These are phyloP conservation scores for Cottus gobio DNA, from an alignment of 2,113 vertebrate genomes.

Conservation along the genomic window DNA sequence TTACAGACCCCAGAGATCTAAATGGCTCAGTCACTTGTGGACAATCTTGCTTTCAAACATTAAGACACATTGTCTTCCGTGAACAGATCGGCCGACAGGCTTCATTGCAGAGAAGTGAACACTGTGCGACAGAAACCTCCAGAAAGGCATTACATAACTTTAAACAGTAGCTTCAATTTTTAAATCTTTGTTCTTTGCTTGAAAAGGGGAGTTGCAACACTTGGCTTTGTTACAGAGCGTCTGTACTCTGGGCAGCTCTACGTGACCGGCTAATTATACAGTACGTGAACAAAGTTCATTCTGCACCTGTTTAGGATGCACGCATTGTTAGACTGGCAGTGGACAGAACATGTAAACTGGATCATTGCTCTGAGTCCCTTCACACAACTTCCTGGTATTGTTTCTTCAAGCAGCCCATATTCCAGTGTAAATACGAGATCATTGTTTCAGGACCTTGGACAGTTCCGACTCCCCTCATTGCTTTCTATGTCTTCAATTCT, in stretches of 20 bases:
- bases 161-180: conserved; percentile 36
- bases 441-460: conserved; percentile 64
- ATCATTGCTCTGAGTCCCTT: neutral
- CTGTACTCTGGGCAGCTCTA: neutral
- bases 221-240: conserved; percentile 20
- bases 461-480: conserved; percentile 14
- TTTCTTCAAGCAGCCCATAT: neutral
- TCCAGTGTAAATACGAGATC: neutral
- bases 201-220: conserved; percentile 12
- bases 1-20: neutral
- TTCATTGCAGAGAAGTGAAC: conserved; percentile 15
- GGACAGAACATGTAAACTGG: neutral
- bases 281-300: conserved; percentile 12
- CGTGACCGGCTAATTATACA: neutral
- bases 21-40: neutral
- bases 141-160: conserved; percentile 42
- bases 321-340: neutral
- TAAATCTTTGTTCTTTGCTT: conserved; percentile 44
- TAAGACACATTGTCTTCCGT: neutral
- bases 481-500: neutral
- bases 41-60: conserved; percentile 14
- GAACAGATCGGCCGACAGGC: conserved; percentile 35
- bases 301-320: neutral
- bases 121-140: conserved; percentile 34
- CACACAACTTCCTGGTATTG: neutral